Evolutionary conservation across 2,797 vertebrate genomes (phyloP).

Genomic region (Pyrocephalus nanus): DNA sequence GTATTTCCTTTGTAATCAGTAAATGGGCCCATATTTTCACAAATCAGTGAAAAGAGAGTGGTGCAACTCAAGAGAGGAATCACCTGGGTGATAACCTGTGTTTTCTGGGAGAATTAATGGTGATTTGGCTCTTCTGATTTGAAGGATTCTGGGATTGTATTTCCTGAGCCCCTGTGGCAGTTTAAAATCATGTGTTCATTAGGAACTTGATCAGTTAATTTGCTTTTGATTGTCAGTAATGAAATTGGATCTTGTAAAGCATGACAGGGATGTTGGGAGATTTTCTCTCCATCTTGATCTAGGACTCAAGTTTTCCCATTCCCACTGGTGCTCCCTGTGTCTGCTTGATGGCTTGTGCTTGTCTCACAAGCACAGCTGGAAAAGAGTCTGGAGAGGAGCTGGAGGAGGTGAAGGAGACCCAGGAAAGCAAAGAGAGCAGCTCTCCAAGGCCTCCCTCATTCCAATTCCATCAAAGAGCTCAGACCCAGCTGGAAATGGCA

Average conservation of each 20-base stretch:
- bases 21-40: neutral
- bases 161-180: neutral
- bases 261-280: neutral
- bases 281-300: neutral
- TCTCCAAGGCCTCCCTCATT: slow-evolving; percentile 5
- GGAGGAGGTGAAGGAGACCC: neutral
- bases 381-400: neutral
- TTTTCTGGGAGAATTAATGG: neutral
- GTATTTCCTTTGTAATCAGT: neutral
- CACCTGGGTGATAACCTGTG: neutral
- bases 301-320: neutral
- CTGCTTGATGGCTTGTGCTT: neutral
- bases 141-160: neutral
- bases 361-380: neutral
- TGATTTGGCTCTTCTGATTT: neutral
- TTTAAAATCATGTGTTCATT: neutral
- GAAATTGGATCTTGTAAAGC: neutral
- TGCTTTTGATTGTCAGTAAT: neutral
- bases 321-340: neutral
- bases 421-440: neutral
- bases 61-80: neutral
- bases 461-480: slow-evolving; percentile 12
- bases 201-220: neutral
- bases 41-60: neutral
- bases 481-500: slow-evolving; percentile 25